phyloP scores from a whole-genome alignment of 2,113 vertebrate genomes.

The Oncorhynchus tshawytscha region DNA sequence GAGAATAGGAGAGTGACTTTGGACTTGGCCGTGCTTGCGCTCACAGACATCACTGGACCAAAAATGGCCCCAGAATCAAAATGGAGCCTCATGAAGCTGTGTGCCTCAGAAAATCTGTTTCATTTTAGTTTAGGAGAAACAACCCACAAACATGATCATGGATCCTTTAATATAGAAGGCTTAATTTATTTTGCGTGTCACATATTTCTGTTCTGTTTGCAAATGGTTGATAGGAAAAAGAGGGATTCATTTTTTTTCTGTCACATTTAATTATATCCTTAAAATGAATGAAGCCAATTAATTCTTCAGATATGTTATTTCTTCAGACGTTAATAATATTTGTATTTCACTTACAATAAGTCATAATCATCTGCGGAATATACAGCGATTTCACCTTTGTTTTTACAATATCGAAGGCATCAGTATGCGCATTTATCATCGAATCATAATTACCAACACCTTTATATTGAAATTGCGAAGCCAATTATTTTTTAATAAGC shows the following conservation, averaged over 20 bases:
- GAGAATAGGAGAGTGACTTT: conserved; percentile 34
- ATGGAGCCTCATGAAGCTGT: not conserved
- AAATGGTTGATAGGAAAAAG: conserved; percentile 20
- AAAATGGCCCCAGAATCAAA: not conserved
- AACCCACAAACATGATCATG: not conserved
- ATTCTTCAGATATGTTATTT: conserved; percentile 50
- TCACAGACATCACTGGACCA: conserved; percentile 4
- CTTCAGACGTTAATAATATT: conserved; percentile 60
- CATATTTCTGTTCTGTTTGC: not conserved
- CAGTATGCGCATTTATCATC: conserved; percentile 54
- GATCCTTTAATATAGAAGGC: not conserved
- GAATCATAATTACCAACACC: conserved; percentile 48
- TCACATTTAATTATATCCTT: conserved; percentile 34
- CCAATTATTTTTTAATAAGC: conserved; percentile 60
- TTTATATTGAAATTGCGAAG: conserved; percentile 50
- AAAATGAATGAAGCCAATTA: conserved; percentile 48
- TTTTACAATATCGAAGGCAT: conserved; percentile 58
- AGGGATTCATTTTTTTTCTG: not conserved
- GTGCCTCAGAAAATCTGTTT: not conserved
- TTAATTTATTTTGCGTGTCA: not conserved
- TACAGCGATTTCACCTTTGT: conserved; percentile 41
- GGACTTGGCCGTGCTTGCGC: conserved; percentile 14
- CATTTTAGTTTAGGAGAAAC: not conserved
- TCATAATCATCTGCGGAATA: conserved; percentile 63
- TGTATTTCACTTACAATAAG: conserved; percentile 62